phyloP scores from a whole-genome alignment of 2,888 invertebrate genomes.

The Pheosia tremula region DNA sequence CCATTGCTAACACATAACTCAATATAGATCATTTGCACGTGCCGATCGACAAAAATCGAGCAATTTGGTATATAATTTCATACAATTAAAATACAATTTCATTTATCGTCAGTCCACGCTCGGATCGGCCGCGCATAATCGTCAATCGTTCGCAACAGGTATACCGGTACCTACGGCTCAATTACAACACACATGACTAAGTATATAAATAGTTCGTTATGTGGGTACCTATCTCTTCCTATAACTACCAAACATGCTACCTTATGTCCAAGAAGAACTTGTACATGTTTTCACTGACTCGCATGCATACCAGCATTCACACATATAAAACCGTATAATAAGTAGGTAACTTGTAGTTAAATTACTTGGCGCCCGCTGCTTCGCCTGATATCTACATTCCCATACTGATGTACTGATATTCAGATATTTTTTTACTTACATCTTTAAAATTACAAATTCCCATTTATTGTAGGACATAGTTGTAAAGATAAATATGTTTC shows the following conservation, averaged over 20 bases:
- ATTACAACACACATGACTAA: conserved; percentile 6
- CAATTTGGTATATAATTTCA: background rate
- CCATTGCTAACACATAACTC: no score
- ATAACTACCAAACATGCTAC: conserved; percentile 14
- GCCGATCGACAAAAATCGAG: background rate
- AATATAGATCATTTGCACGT: no score
- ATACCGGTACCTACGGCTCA: conserved; percentile 11
- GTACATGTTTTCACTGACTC: conserved; percentile 49
- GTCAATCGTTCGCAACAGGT: conserved; percentile 22
- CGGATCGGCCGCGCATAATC: conserved; percentile 16
- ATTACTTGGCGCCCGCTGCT: conserved; percentile 20
- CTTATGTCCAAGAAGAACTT: conserved; percentile 31
- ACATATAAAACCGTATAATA: conserved; percentile 41
- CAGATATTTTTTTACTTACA: background rate
- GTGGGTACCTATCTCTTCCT: conserved; percentile 6
- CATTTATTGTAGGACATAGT: no score
- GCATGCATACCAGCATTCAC: conserved; percentile 40
- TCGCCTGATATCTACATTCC: conserved; percentile 11
- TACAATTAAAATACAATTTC: background rate
- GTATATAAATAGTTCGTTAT: conserved; percentile 8
- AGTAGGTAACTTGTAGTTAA: conserved; percentile 35
- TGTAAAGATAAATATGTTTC: no score
- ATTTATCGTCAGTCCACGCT: background rate
- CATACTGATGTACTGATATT: conserved; percentile 9
- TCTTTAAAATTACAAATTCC: no score